Percentiles rank a stretch among this genome's conserved stretches.
Conservation (phyloP, 1,140 invertebrate species). For the Drosophila ercepeae region DNA sequence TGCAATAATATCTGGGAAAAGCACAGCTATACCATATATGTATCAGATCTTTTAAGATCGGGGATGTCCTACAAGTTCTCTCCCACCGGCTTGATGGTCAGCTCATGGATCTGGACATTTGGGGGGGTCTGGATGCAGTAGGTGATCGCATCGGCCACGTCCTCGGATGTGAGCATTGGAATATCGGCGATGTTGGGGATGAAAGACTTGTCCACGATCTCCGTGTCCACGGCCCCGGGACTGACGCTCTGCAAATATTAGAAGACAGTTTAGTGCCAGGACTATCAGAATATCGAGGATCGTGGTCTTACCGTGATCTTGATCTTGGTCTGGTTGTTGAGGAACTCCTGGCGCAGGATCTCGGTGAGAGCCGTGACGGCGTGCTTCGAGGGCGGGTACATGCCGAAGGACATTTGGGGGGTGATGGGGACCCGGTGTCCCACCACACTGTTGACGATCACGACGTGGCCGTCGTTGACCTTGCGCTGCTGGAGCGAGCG, state of each 20-base stretch:
- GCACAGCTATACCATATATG: too few species aligned
- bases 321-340: slow-evolving; percentile 85
- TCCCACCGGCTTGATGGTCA: slow-evolving; percentile 74
- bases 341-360: slow-evolving; percentile 87
- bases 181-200: slow-evolving; percentile 9
- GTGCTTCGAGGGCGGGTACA: slow-evolving; percentile 89
- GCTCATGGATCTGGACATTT: slow-evolving; percentile 75
- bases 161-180: slow-evolving; percentile 78
- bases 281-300: too few species aligned
- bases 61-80: slow-evolving; percentile 45
- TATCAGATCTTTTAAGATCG: not conserved
- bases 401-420: slow-evolving; percentile 61
- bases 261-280: not conserved
- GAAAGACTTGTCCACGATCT: slow-evolving; percentile 37
- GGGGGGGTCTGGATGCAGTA: slow-evolving; percentile 85
- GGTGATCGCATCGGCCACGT: slow-evolving; percentile 86
- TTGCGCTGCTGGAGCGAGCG: slow-evolving; percentile 87
- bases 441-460: slow-evolving; percentile 88
- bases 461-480: slow-evolving; percentile 88
- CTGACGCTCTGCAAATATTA: slow-evolving; percentile 84
- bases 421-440: slow-evolving; percentile 84
- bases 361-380: slow-evolving; percentile 88
- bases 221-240: slow-evolving; percentile 80
- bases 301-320: slow-evolving; percentile 86
- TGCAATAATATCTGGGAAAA: too few species aligned